Base-by-base conservation (phyloP, 2,113 vertebrate species). In the Bubo blakistoni region DNA sequence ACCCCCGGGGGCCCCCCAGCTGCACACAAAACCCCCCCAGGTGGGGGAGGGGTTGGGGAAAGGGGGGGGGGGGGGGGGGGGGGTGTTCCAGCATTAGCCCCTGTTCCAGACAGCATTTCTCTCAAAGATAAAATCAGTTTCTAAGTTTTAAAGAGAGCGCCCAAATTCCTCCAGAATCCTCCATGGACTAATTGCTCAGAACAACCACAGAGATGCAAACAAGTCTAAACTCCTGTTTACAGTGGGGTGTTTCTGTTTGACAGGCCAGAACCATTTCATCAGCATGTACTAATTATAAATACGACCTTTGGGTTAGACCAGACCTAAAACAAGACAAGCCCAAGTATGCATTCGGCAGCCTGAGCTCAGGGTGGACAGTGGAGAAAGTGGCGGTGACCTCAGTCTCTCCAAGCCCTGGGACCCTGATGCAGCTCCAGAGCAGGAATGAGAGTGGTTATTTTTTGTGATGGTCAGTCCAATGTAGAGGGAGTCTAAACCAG, bases 141-240 rank as follows among this genome's bases (percentile, higher is more conserved):
- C 51, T 26, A 36, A 14, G 72, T 79, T 89, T 71, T 62, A 14
- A n/a, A 86, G 29, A 42, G 34, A 57, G 30, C 13, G 17, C 52
- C 77, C 38, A n/a, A 36, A 2, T 4, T 81, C 59, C 81, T 78
- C 25, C 71, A 67, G 63, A 44, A 46, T 87, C 30, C 81, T 44
- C 76, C 17, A 1, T 0, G 3, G 27, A 16, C 51, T 65, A 79
- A 87, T 9, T 46, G 52, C 79, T 88, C 81, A 38, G 36, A 90
- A 58, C 7, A 94, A 90, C 92, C 76, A 51, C 67, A 55, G 87
- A 17, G 93, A 58, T 65, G 81, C 81, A 85, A 92, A 79, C 95
- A 95, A 96, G 95, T 77, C 92, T 92, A 51, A 91, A 87, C 89
- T 96, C 88, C 88, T 94, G 91, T 89, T 96, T 94, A 78, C 86